A percentile compares a stretch with the other conserved stretches of the same genome.
Conservation (phyloP, 2,113 vertebrate species). For the Myrmecophaga tridactyla region DNA sequence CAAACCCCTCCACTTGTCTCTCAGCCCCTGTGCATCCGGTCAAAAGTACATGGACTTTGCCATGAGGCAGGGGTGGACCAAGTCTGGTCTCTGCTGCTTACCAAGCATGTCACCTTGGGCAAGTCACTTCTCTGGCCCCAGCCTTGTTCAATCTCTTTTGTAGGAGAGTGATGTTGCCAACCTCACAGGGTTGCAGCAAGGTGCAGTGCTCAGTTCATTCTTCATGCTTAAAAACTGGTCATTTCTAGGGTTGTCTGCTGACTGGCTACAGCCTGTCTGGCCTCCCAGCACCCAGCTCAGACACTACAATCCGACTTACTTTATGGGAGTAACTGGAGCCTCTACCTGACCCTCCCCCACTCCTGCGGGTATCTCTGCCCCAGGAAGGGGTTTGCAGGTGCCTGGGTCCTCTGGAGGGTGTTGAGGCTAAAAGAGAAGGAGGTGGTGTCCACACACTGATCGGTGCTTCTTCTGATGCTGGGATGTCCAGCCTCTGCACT, state of each 20-base stretch:
- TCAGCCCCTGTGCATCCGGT: background rate
- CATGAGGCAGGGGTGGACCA: rapidly evolving
- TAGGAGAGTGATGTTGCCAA: background rate
- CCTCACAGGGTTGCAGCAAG: background rate
- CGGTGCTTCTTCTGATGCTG: background rate
- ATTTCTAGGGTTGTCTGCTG: background rate
- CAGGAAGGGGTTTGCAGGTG: background rate
- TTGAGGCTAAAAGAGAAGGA: background rate
- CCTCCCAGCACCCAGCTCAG: background rate
- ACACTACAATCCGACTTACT: background rate
- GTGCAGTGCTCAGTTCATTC: background rate
- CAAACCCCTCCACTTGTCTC: background rate
- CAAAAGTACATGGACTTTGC: background rate
- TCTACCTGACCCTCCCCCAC: too few relatives aligned
- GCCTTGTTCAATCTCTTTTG: background rate
- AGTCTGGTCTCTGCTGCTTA: background rate
- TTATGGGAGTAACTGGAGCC: background rate
- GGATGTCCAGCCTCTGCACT: background rate
- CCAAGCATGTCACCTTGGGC: background rate
- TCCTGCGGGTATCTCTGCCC: too few relatives aligned
- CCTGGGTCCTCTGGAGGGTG: background rate
- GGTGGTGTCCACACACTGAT: background rate
- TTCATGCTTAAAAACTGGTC: too few relatives aligned
- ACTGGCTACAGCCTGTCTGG: background rate
- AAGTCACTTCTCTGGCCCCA: background rate